Evolutionary conservation across 1,140 invertebrate genomes (phyloP).

Genomic region (Cyphomyrmex costatus): DNA sequence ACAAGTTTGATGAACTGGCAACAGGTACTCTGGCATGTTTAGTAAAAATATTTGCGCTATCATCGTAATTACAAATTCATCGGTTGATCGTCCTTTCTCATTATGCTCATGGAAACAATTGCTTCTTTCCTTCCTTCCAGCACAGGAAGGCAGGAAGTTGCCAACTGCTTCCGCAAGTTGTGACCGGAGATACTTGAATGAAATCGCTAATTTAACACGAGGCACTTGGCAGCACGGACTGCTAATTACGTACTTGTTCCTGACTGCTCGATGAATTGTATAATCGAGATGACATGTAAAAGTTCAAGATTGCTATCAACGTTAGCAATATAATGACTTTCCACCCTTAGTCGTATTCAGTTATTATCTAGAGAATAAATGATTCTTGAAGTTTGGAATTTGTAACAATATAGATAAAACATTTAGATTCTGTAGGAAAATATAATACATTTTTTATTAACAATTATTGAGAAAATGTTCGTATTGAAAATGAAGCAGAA

Average conservation of each 20-base stretch:
- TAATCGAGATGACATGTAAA: not conserved
- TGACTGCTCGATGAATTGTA: not conserved
- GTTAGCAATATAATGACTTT: slow-evolving; percentile 27
- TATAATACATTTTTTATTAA: too few species aligned
- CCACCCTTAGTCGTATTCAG: slow-evolving; percentile 13
- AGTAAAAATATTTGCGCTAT: slow-evolving; percentile 14
- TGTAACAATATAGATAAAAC: not conserved
- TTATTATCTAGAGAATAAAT: not conserved
- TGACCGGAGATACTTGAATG: slow-evolving; percentile 5
- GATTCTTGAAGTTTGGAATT: not conserved
- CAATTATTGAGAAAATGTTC: too few species aligned
- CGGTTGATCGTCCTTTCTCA: not conserved
- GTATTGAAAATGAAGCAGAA: too few species aligned
- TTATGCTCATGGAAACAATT: not conserved
- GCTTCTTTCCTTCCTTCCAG: not conserved
- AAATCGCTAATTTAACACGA: slow-evolving; percentile 47
- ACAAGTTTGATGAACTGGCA: slow-evolving; percentile 12
- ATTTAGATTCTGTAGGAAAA: not conserved
- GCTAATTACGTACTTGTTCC: slow-evolving; percentile 11
- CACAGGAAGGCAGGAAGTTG: not conserved
- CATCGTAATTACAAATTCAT: slow-evolving; percentile 16
- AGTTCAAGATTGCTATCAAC: slow-evolving; percentile 7
- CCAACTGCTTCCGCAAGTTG: not conserved
- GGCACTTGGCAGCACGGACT: not conserved
- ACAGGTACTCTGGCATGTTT: slow-evolving; percentile 1